Conservation (phyloP, 2,797 vertebrate species). For the Nyctibius grandis region DNA sequence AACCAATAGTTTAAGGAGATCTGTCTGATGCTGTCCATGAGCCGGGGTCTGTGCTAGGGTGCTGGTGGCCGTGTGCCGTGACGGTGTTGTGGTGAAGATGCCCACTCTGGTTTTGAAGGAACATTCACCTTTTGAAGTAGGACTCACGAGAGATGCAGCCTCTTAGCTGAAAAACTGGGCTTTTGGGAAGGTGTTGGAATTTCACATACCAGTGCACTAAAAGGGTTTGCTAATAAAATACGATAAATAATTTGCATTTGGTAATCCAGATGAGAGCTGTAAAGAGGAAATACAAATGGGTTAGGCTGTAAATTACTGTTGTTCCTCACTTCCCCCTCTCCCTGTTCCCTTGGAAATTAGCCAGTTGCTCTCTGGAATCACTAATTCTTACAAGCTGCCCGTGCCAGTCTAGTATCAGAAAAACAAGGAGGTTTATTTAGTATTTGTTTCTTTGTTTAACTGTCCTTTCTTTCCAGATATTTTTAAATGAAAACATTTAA, state of each 20-base stretch:
- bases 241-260: conserved; percentile 30
- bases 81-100: rapidly evolving
- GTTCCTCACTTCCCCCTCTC: conserved; percentile 1
- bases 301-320: conserved; percentile 28
- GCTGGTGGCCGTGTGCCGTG: rapidly evolving
- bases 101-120: neutral
- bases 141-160: neutral
- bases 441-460: neutral
- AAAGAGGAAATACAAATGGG: conserved; percentile 41
- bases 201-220: neutral
- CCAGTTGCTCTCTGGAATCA: conserved; percentile 29
- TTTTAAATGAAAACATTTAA: neutral
- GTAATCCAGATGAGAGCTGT: conserved; percentile 46
- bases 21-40: neutral
- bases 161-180: neutral
- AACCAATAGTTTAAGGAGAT: neutral
- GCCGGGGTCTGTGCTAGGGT: neutral
- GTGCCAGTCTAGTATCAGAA: neutral
- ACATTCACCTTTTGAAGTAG: rapidly evolving
- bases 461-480: neutral
- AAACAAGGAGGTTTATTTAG: neutral
- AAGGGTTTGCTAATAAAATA: neutral
- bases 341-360: conserved; percentile 39
- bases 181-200: neutral
- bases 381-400: neutral